Base-by-base conservation (phyloP, 1,140 invertebrate species). In the Argopecten irradians region DNA sequence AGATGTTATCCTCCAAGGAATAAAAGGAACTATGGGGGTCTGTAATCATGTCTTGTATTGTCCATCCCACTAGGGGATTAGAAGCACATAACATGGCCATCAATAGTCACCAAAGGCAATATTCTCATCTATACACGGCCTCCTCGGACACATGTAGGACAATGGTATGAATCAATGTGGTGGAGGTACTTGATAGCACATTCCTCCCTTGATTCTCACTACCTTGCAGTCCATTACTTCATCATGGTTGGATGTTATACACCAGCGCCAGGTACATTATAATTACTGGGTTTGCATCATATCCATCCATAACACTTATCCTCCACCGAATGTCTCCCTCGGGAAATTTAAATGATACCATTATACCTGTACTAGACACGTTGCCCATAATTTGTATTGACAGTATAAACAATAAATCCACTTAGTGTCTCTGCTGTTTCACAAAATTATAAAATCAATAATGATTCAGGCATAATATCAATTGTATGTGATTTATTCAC, bases 31-130 rank as follows among this genome's bases (percentile, higher is more conserved):
- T 71, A 1, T 3, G 9, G 43, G 22, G 55, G 55, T n/a, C n/a
- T 71, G 22, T 71, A 71, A 71, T 71, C 55, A 71, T 16, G 55
- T 22, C 55, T 28, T 28, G 55, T 71, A 71, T 71, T 71, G 55
- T 71, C 55, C 55, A 71, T 3, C 5, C 55, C 55, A 71, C 16
- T n/a, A 28, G 22, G 55, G 55, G 22, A 71, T 71, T 71, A 71
- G 22, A 71, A 28, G 28, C 55, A 71, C 55, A 71, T 71, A 71
- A 71, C 16, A 71, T 5, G n/a, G 55, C 55, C 55, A 71, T 71
- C 55, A 71, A 71, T 28, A 71, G 55, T 71, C 55, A 71, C 55
- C 55, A 71, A 71, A 71, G 55, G 55, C 55, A 28, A 71, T n/a
- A n/a, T 71, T 71, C 55, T 71, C 55, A 71, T 71, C 55, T 28